Evolutionary conservation across 1,140 invertebrate species (phyloP).

Genomic region (Trissolcus basalis): DNA sequence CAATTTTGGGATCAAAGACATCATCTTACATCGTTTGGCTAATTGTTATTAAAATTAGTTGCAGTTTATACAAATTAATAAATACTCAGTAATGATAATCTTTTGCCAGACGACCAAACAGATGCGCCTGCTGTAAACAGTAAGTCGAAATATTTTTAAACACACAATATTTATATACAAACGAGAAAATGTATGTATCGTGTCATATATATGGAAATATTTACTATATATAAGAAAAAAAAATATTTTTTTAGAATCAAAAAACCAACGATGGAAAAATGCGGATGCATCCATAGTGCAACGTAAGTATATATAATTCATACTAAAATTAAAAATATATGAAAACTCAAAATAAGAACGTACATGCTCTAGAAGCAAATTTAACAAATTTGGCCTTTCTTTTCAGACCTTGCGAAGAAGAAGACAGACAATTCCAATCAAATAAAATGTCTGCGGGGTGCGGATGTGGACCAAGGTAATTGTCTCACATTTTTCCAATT

Average conservation of each 20-base stretch:
- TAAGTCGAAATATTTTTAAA: conserved; percentile 15
- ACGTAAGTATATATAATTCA: not conserved
- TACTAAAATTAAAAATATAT: not conserved
- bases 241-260: not conserved
- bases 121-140: conserved; percentile 23
- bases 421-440: too few species aligned
- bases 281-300: not conserved
- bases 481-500: too few species aligned
- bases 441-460: too few species aligned
- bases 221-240: too few species aligned
- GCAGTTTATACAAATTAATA: conserved; percentile 17
- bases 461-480: too few species aligned
- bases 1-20: conserved; percentile 10
- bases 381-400: too few species aligned
- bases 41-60: not conserved
- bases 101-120: conserved; percentile 21
- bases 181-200: too few species aligned
- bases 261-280: too few species aligned
- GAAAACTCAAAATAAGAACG: not conserved
- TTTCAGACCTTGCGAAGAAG: too few species aligned
- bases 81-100: conserved; percentile 35
- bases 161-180: too few species aligned
- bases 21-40: conserved; percentile 24
- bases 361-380: too few species aligned
- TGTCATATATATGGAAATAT: too few species aligned